Base-by-base conservation (phyloP, 37 sponge, comb jelly and placozoan genomes). In the Spongilla lacustris region DNA sequence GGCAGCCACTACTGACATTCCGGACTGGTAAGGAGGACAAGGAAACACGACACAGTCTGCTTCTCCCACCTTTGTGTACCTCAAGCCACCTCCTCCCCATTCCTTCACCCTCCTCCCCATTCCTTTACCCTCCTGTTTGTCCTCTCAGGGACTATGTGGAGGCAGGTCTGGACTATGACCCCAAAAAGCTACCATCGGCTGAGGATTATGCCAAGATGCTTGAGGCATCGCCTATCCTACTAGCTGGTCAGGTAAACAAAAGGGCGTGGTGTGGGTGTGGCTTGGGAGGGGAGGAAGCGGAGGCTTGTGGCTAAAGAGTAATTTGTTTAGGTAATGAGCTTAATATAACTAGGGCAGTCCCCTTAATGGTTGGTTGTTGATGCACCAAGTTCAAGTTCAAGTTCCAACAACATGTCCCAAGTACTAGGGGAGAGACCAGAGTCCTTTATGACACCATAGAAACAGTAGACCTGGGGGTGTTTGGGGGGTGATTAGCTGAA, bases 1-100 rank as follows among this genome's bases (percentile, higher is more conserved):
- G 95, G 35, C 21, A 2, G 82, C 66, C 12, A 71, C 67, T 9
- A 82, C 94, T 9, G 99, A 98, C 79, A 98, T 98, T 36, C 97
- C 97, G 0, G 97, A 96, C 76, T 98, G 99, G 99, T 93, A 67
- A 80, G 89, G 41, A n/a, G 28, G n/a, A n/a, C n/a, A n/a, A n/a
- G n/a, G n/a, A n/a, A n/a, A n/a, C n/a, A n/a, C n/a, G n/a, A n/a
- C n/a, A n/a, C n/a, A n/a, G n/a, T n/a, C n/a, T n/a, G n/a, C n/a
- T 23, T 21, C 71, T 31, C 4, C n/a, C 24, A 32, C 30, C 30
- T 3, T 12, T 32, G 76, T n/a, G n/a, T n/a, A n/a, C n/a, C n/a
- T n/a, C n/a, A n/a, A n/a, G n/a, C 29, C 41, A 5, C 8, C 41
- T 12, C 50, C 21, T 79, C 37, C 6, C 14, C 28, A 66, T 79